A percentile compares a stretch with the other conserved stretches of the same genome.
Evolutionary conservation across 1,140 invertebrate species (phyloP).

Genomic region (Zaprionus kolodkinae): DNA sequence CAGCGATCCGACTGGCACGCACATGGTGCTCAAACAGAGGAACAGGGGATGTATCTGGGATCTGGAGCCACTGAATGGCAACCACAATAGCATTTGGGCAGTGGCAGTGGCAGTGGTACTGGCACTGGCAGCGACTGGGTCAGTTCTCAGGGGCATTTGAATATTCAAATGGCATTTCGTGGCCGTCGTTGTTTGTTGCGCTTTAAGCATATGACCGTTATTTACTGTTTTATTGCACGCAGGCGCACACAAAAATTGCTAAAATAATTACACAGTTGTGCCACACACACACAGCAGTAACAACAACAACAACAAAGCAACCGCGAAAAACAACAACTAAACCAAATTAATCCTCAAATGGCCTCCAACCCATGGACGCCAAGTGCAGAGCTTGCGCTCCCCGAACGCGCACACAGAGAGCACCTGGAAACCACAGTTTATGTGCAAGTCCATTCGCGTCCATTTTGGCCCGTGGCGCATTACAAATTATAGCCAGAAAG

Average conservation of each 20-base stretch:
- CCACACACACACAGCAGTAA: slow-evolving; percentile 26
- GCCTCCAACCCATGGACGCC: slow-evolving; percentile 40
- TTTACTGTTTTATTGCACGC: slow-evolving; percentile 81
- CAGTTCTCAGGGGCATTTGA: slow-evolving; percentile 74
- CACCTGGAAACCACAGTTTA: slow-evolving; percentile 47
- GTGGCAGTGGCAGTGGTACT: neutral
- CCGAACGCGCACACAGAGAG: slow-evolving; percentile 52
- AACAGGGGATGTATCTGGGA: neutral
- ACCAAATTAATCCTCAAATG: slow-evolving; percentile 77
- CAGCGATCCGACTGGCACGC: slow-evolving; percentile 34
- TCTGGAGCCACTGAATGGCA: neutral
- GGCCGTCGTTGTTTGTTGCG: slow-evolving; percentile 57
- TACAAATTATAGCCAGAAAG: slow-evolving; percentile 30
- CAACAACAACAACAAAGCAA: slow-evolving; percentile 31
- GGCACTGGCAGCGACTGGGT: slow-evolving; percentile 16
- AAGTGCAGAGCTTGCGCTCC: slow-evolving; percentile 29
- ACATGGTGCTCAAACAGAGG: slow-evolving; percentile 15
- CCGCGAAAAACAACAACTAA: slow-evolving; percentile 47
- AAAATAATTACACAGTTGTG: slow-evolving; percentile 79
- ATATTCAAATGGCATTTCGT: slow-evolving; percentile 72
- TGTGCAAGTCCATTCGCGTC: slow-evolving; percentile 15
- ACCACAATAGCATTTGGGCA: slow-evolving; percentile 35
- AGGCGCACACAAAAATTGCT: slow-evolving; percentile 68
- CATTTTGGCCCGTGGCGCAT: slow-evolving; percentile 23
- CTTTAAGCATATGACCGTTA: slow-evolving; percentile 75